Conservation (phyloP, 92 coral and sea anemone species). For the Zoanthus sansibaricus region DNA sequence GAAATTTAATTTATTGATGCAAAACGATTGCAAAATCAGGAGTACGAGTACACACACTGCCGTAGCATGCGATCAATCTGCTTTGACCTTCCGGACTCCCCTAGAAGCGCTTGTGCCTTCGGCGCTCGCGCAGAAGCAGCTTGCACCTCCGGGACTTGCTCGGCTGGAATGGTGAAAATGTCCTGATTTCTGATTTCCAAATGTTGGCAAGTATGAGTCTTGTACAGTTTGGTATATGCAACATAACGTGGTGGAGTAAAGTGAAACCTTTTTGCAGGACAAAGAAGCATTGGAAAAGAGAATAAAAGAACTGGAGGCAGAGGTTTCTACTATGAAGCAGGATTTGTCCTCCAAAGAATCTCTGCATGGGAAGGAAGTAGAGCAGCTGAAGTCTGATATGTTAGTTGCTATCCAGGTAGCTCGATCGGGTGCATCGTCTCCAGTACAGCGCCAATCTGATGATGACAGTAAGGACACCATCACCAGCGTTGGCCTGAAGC, state of each 20-base stretch:
- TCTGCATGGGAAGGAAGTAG: constrained; percentile 75
- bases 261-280: constrained; percentile 31
- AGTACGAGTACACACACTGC: too few species aligned
- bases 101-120: too few species aligned
- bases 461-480: constrained; percentile 47
- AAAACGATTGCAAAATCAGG: too few species aligned
- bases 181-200: too few species aligned
- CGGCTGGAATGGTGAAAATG: too few species aligned
- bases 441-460: constrained; percentile 52
- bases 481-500: constrained; percentile 64
- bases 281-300: constrained; percentile 58
- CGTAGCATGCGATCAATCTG: too few species aligned
- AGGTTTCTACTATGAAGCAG: constrained; percentile 50
- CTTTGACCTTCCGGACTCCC: too few species aligned
- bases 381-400: constrained; percentile 88
- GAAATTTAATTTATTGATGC: too few species aligned
- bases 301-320: constrained; percentile 68
- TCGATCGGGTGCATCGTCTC: constrained; percentile 62
- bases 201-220: too few species aligned
- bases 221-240: too few species aligned
- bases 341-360: constrained; percentile 62
- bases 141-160: too few species aligned
- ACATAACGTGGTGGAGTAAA: not conserved
- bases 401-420: constrained; percentile 92
- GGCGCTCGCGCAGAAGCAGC: too few species aligned